Conservation (phyloP, 2,888 invertebrate species). For the Dastarcus helophoroides region DNA sequence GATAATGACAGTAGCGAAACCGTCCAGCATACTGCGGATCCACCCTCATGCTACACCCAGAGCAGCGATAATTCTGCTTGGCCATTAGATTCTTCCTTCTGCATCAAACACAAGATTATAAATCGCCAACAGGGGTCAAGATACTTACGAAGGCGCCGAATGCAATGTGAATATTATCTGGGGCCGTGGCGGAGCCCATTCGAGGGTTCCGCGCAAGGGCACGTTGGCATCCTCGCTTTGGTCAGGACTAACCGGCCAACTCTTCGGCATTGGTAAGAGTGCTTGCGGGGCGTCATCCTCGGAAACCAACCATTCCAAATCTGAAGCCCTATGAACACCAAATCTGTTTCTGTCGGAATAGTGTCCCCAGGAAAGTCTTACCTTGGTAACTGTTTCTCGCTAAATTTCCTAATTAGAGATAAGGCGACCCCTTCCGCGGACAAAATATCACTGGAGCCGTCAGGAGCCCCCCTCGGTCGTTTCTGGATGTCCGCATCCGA, state of each 20-base stretch:
- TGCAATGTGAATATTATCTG: conserved; percentile 75
- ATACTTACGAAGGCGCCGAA: conserved; percentile 53
- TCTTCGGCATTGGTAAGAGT: conserved; percentile 63
- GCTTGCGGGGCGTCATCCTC: conserved; percentile 68
- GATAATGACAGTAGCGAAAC: conserved; percentile 72
- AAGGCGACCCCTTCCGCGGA: conserved; percentile 73
- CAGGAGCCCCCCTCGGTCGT: conserved; percentile 35
- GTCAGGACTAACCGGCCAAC: conserved; percentile 57
- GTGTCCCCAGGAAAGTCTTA: conserved; percentile 15
- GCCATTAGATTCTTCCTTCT: conserved; percentile 54
- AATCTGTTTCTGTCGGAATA: too few relatives aligned
- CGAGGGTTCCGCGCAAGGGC: conserved; percentile 58
- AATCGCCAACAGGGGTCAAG: neutral
- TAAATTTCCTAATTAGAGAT: conserved; percentile 62
- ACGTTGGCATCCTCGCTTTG: conserved; percentile 42
- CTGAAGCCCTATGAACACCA: conserved; percentile 47
- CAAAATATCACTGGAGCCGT: conserved; percentile 41
- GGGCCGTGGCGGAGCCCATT: conserved; percentile 76
- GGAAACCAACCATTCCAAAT: conserved; percentile 69
- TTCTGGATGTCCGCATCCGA: conserved; percentile 45
- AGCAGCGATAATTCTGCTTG: conserved; percentile 68
- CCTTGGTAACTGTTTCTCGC: conserved; percentile 59
- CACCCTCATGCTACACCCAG: conserved; percentile 75
- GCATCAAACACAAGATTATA: conserved; percentile 13
- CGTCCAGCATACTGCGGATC: conserved; percentile 58